Evolutionary conservation across 2,797 vertebrate genomes (phyloP).

Genomic region (Bryconaethiops microstoma): DNA sequence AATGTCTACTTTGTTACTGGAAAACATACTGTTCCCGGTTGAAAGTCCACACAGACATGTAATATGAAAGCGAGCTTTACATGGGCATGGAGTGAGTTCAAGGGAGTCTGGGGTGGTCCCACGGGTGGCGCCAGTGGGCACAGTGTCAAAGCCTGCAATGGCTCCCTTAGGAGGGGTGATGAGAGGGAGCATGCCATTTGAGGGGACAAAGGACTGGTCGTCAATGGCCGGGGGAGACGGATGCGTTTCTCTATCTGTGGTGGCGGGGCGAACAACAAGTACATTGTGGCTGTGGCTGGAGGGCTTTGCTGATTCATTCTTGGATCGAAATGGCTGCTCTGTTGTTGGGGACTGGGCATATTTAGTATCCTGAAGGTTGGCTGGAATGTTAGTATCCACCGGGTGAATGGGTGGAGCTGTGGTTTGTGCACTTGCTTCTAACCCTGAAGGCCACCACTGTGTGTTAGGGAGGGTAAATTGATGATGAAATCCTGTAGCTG

Average conservation of each 20-base stretch:
- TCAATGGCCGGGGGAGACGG: constrained; percentile 16
- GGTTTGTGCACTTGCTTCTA: constrained; percentile 29
- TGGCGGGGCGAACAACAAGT: constrained; percentile 46
- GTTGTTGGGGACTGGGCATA: constrained; percentile 33
- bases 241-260: constrained; percentile 54
- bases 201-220: constrained; percentile 51
- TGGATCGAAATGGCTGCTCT: constrained; percentile 41
- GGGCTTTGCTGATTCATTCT: constrained; percentile 50
- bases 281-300: constrained; percentile 51
- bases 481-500: constrained; percentile 51
- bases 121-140: constrained; percentile 47
- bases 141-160: constrained; percentile 46
- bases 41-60: constrained; percentile 80
- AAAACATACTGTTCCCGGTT: constrained; percentile 83
- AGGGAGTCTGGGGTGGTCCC: constrained; percentile 52
- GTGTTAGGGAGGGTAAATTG: constrained; percentile 35
- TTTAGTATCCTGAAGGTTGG: constrained; percentile 47
- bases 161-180: constrained; percentile 47
- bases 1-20: constrained; percentile 66
- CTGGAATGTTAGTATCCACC: constrained; percentile 23
- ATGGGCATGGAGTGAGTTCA: constrained; percentile 70
- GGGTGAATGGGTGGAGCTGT: constrained; percentile 37
- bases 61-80: constrained; percentile 73
- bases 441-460: constrained; percentile 26
- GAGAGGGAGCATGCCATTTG: constrained; percentile 54